Conservation (phyloP, 1,140 invertebrate genomes). For the Cydia amplana region DNA sequence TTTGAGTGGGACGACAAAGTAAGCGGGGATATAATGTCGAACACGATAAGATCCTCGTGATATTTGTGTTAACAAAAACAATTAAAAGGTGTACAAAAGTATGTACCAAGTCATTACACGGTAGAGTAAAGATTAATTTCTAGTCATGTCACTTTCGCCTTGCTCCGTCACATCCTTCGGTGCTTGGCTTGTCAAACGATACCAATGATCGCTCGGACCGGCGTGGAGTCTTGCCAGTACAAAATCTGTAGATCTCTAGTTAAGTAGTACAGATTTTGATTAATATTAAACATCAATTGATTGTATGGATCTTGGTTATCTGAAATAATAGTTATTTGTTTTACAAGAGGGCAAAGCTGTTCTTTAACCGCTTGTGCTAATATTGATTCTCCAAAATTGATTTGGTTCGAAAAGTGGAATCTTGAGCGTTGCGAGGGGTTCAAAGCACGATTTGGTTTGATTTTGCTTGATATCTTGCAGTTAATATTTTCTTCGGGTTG, state of each 20-base stretch:
- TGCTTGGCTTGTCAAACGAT: neutral
- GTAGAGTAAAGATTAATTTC: constrained; percentile 13
- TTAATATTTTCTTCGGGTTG: too few species aligned
- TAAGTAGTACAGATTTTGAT: too few species aligned
- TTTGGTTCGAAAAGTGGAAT: too few species aligned
- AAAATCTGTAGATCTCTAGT: neutral
- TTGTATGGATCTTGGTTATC: too few species aligned
- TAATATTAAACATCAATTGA: too few species aligned
- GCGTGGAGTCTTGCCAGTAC: neutral
- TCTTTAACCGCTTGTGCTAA: too few species aligned
- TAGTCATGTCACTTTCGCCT: constrained; percentile 20
- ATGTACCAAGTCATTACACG: neutral
- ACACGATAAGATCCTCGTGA: neutral
- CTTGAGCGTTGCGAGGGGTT: too few species aligned
- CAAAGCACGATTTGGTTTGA: too few species aligned
- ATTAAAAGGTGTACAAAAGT: constrained; percentile 3
- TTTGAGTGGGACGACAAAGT: constrained; percentile 4
- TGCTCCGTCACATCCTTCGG: constrained; percentile 9
- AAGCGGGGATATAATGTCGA: neutral
- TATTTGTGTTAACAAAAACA: neutral
- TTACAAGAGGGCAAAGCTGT: too few species aligned
- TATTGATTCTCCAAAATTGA: too few species aligned
- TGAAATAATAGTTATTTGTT: too few species aligned
- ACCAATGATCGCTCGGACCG: neutral
- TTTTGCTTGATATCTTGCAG: too few species aligned